Percentiles rank a stretch among this genome's conserved stretches.
Conservation (phyloP, 2,797 vertebrate genomes). For the Aldrovandia affinis region DNA sequence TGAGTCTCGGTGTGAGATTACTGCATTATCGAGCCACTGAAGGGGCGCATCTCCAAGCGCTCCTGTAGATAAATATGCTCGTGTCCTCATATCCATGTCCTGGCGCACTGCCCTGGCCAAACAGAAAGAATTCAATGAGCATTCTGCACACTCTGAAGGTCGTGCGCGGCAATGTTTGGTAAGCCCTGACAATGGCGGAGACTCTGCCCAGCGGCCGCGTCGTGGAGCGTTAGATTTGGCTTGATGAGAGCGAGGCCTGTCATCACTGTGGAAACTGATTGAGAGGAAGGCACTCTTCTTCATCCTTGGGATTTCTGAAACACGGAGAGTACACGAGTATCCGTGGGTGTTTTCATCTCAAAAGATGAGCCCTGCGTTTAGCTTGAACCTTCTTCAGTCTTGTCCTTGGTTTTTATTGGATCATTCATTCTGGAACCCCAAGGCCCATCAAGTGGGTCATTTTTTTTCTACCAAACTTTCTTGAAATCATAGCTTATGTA, state of each 20-base stretch:
- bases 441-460: not conserved
- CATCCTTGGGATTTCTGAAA: too few species aligned
- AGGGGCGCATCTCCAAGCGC: not conserved
- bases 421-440: not conserved
- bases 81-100: not conserved
- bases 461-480: not conserved
- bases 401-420: not conserved
- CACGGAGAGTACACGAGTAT: too few species aligned
- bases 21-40: not conserved
- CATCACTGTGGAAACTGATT: not conserved
- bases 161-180: not conserved
- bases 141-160: not conserved
- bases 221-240: not conserved
- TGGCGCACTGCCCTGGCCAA: not conserved
- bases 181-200: too few species aligned
- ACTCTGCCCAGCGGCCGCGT: not conserved
- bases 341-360: not conserved
- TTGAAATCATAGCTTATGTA: not conserved
- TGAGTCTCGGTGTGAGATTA: not conserved
- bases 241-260: not conserved
- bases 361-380: too few species aligned
- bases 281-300: not conserved
- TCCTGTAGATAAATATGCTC: conserved; percentile 11
- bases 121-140: not conserved
- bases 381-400: not conserved